Evolutionary conservation across 2,888 invertebrate species (phyloP).

Genomic region (Sinelater perroti): DNA sequence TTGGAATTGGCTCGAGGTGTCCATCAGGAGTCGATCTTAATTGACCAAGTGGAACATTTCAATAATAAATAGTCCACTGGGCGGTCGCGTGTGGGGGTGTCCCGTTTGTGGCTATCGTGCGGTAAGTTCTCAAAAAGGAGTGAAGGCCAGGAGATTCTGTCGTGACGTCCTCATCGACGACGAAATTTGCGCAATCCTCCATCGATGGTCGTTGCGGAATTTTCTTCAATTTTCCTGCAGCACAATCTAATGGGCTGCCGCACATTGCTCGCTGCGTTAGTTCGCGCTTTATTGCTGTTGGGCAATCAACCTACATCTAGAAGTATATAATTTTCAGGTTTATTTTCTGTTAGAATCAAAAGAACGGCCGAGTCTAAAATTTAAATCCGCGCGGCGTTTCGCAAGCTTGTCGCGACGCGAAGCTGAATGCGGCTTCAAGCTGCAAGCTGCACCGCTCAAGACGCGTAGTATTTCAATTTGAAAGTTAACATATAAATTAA

Average conservation of each 20-base stretch:
- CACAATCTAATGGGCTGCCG: no score
- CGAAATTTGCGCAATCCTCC: background rate
- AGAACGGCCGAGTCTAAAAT: no score
- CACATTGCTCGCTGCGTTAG: no score
- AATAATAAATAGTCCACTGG: conserved; percentile 3
- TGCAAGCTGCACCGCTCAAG: conserved; percentile 6
- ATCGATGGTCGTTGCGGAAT: no score
- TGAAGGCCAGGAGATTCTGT: no score
- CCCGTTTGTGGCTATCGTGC: background rate
- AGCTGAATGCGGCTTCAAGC: conserved; percentile 10
- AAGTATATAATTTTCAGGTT: no score
- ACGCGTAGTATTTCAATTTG: conserved; percentile 10
- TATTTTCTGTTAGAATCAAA: no score
- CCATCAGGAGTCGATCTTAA: conserved; percentile 11
- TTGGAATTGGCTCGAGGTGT: conserved; percentile 8
- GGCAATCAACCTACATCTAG: no score
- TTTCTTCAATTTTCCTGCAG: no score
- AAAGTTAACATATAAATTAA: conserved; percentile 20
- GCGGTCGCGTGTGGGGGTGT: background rate
- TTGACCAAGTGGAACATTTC: background rate
- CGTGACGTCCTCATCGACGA: background rate
- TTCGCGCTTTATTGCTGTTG: no score
- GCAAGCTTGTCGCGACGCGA: background rate
- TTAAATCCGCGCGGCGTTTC: no score
- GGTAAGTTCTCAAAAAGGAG: conserved; percentile 3